Evolutionary conservation across 2,797 vertebrate species (phyloP), one percentile per base, ranked within the genome.

Genomic region (Pangasius sanitwongsei): DNA sequence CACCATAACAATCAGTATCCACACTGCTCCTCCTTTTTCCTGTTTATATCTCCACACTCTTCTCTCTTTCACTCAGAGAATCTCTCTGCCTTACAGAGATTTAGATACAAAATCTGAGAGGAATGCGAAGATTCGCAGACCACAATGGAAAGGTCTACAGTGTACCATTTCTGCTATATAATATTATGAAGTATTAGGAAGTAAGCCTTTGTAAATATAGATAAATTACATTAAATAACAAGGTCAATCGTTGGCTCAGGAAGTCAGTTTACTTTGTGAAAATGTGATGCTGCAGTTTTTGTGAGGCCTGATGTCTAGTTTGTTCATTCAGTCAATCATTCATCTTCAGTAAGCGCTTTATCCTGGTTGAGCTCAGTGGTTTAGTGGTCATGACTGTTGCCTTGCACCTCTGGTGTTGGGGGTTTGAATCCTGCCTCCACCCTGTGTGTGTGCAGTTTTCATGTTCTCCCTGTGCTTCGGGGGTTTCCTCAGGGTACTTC

Each of bases 41-140:
- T 41, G 59, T 75, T 84, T 53, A 59, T 92, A 92, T 87, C 88
- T 74, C 61, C 86, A 83, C 84, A 74, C 3, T 41, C 88, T 89
- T 92, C 85, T 92, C 59, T 80, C 72, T 31, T 57, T 5, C 16
- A 37, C 67, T 34, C 57, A 37, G 5, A 28, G 12, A 57, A 70
- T 61, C 11, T 37, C 75, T 69, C 53, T 50, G 48, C 44, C 53
- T 53, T 78, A 31, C 75, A 31, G 6, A 72, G 50, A 44, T 70
- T 78, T 31, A 31, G 16, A 80, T 34, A 2, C 1, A 55, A n/a
- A 34, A 55, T 80, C n/a, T 28, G 57, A 83, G 6, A 44, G 23
- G 6, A 63, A 81, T 81, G 53, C 20, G 37, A 59, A 83, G 6
- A 2, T 41, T 28, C 18, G 34, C 3, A 57, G 16, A 57, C 50